Base-by-base conservation (phyloP, 2,888 invertebrate species). In the Antheraea yamamai region DNA sequence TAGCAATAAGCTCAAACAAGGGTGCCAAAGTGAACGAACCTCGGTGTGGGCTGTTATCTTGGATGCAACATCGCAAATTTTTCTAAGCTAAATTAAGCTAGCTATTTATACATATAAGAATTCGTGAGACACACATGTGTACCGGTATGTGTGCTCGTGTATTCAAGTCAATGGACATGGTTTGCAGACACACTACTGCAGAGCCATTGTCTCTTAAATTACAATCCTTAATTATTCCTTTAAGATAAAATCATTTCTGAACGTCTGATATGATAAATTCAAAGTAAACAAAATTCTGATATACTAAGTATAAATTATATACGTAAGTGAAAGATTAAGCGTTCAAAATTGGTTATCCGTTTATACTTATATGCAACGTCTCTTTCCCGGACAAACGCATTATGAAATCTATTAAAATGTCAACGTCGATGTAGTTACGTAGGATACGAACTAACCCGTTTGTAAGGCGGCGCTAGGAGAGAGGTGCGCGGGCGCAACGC, bases 401-500 rank as follows among this genome's bases (percentile, higher is more conserved):
- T 68, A 68, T 35, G 26, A 68, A 68, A 68, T 18, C 68, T 68
- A 68, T 68, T 35, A 68, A 70, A 70, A 39, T 70, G 70, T 70
- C 70, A 70, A 74, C 66, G 66, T 66, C 16, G 51, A 47, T 30
- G 14, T 20, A 39, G 73, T 66, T 73, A 47, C 74, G 26, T 66
- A 12, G 66, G 20, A 35, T 55, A 35, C 23, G 55, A 70, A 68
- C 70, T 71, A 71, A 70, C 70, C 47, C 39, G 55, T 51, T 64
- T 64, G 61, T 70, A 52, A 58, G 71, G 73, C 73, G 73, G 73
- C 64, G 74, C 74, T 68, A 30, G 78, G 75, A 79, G 77, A 77
- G 77, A 84, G 84, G 85, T 85, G 81, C 81, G 76, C 77, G 64
- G 58, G 70, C 84, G 83, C 92, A 91, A 92, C 82, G 85, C 93